A percentile compares a stretch with the other conserved stretches of the same genome.
These are phyloP conservation scores for Streptopelia turtur DNA, from an alignment of 2,797 vertebrate genomes.

Conservation along the genomic window DNA sequence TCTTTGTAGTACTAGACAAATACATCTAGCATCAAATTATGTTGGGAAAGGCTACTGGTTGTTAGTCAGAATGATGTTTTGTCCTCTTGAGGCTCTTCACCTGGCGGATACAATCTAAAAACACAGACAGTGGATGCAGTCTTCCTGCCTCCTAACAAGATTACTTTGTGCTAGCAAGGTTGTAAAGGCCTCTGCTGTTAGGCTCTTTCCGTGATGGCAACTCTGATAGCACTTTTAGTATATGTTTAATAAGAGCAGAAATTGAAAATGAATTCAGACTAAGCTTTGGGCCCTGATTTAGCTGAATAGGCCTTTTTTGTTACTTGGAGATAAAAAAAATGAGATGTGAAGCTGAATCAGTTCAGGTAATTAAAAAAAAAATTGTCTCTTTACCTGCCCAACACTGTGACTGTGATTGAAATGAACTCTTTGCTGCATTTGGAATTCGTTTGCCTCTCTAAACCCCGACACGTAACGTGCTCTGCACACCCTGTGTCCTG, in stretches of 20 bases:
- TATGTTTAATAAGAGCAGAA: neutral
- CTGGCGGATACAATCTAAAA: neutral
- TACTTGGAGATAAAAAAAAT: neutral
- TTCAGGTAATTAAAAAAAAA: neutral
- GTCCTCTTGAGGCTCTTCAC: neutral
- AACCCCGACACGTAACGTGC: neutral
- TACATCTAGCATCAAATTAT: neutral
- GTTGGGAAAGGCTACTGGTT: neutral
- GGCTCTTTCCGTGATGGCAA: neutral
- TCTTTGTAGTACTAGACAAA: neutral
- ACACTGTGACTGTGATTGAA: neutral
- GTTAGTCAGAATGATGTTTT: neutral
- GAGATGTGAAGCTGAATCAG: neutral
- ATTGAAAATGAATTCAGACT: neutral
- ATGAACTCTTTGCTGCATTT: neutral
- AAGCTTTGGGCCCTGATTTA: neutral
- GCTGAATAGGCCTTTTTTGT: neutral
- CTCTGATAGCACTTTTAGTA: neutral
- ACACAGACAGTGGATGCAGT: neutral
- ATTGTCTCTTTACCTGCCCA: neutral
- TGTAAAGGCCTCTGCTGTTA: neutral
- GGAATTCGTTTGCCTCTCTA: neutral
- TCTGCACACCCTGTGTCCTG: slow-evolving; percentile 70
- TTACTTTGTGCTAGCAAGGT: neutral
- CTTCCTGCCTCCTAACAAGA: neutral